Evolutionary conservation across 2,888 invertebrate genomes (phyloP).

Genomic region (Hypomecis punctinalis): DNA sequence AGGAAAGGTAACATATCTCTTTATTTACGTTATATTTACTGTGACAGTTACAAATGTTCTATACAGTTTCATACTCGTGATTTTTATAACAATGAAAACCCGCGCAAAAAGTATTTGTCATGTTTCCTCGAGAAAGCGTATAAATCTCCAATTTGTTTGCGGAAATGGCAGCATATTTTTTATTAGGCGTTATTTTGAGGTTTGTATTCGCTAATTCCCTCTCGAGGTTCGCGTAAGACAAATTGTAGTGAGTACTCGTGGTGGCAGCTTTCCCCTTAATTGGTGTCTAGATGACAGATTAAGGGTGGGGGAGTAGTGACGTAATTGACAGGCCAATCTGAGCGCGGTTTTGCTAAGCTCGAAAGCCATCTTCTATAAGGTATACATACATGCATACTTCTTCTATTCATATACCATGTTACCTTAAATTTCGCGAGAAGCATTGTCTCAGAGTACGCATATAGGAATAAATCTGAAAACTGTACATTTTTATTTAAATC

Average conservation of each 20-base stretch:
- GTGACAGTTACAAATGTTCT: conserved; percentile 66
- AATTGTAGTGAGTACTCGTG: conserved; percentile 67
- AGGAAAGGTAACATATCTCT: conserved; percentile 72
- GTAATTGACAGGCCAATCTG: conserved; percentile 82
- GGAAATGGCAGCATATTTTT: conserved; percentile 29
- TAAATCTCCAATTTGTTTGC: conserved; percentile 30
- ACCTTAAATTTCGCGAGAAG: too few species aligned
- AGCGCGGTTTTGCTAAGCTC: conserved; percentile 67
- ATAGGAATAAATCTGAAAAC: too few species aligned
- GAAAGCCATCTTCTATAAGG: conserved; percentile 20
- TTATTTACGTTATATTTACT: conserved; percentile 71
- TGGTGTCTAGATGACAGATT: conserved; percentile 83
- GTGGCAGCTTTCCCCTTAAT: conserved; percentile 76
- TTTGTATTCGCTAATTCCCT: conserved; percentile 43
- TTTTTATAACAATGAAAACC: conserved; percentile 48
- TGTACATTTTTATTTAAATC: too few species aligned
- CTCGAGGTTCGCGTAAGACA: conserved; percentile 62
- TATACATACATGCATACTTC: neutral
- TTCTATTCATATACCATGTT: neutral
- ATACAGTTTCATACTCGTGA: conserved; percentile 46
- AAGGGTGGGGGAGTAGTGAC: conserved; percentile 74
- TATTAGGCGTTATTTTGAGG: conserved; percentile 30
- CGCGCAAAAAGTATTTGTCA: conserved; percentile 42
- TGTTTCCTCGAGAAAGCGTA: conserved; percentile 33
- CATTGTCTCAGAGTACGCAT: too few species aligned